These are phyloP conservation scores for Saccopteryx bilineata DNA, from an alignment of 2,113 vertebrate genomes.

Conservation along the genomic window DNA sequence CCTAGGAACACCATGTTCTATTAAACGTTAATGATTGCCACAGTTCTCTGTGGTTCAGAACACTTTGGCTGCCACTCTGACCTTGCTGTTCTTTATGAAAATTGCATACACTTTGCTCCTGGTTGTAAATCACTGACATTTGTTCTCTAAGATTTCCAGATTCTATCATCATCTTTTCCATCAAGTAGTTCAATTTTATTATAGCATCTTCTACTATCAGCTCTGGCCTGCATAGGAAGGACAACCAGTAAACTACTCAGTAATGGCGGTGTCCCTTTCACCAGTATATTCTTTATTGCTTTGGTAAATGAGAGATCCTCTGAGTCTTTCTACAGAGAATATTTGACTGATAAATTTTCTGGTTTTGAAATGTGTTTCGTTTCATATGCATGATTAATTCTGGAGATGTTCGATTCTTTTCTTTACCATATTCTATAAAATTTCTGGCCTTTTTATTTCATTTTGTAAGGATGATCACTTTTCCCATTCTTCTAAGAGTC, in stretches of 20 bases:
- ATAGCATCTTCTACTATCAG: constrained; percentile 1
- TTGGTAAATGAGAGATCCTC: not conserved
- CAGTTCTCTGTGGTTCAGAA: not conserved
- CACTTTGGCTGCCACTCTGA: not conserved
- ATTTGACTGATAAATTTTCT: not conserved
- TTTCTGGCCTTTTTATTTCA: constrained; percentile 41
- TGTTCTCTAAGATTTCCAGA: constrained; percentile 51
- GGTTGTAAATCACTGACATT: constrained; percentile 30
- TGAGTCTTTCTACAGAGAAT: constrained; percentile 34
- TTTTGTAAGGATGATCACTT: not conserved
- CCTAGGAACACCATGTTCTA: not conserved
- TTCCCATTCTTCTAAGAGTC: not conserved
- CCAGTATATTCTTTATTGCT: not conserved
- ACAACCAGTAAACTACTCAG: not conserved
- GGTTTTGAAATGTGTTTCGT: not conserved
- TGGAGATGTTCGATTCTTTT: constrained; percentile 11
- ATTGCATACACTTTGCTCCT: constrained; percentile 25
- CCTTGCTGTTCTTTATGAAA: constrained; percentile 43
- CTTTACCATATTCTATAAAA: not conserved
- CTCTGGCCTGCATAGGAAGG: not conserved
- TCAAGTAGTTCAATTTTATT: constrained; percentile 53
- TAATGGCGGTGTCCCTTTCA: not conserved
- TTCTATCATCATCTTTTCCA: constrained; percentile 51
- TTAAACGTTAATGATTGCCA: not conserved
- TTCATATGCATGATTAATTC: not conserved